Conservation (phyloP, 2,888 invertebrate genomes). For the Nasonovia ribisnigri region DNA sequence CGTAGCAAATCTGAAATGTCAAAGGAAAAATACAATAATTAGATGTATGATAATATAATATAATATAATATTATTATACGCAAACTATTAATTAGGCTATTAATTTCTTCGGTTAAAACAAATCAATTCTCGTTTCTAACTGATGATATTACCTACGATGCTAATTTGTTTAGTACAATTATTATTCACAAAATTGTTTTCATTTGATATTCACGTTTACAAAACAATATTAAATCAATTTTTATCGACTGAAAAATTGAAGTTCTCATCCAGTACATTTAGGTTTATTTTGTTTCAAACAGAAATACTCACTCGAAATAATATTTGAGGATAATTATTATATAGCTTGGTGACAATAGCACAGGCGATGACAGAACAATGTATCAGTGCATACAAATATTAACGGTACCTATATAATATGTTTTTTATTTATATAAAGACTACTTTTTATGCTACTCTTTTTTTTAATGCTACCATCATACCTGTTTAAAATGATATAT, state of each 20-base stretch:
- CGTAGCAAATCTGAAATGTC: background rate
- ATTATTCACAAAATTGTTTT: background rate
- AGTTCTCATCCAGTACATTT: background rate
- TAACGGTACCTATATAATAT: background rate
- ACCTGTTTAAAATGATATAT: conserved; percentile 36
- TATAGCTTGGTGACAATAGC: background rate
- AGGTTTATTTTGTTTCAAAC: background rate
- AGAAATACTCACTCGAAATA: background rate
- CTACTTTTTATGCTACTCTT: too few relatives aligned
- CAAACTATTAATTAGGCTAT: background rate
- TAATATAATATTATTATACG: too few relatives aligned
- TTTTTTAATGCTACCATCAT: too few relatives aligned
- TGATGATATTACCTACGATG: background rate
- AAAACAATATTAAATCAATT: background rate
- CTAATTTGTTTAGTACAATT: background rate
- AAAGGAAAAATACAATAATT: background rate
- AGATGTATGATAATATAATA: background rate
- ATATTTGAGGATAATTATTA: background rate
- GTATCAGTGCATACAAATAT: conserved; percentile 2
- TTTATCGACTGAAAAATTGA: background rate
- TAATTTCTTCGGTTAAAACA: background rate
- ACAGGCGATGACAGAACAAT: background rate
- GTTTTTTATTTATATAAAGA: conserved; percentile 13
- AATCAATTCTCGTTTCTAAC: background rate
- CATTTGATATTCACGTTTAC: background rate